Evolutionary conservation across 2,888 invertebrate genomes (phyloP).

Genomic region (Noctua fimbriata): DNA sequence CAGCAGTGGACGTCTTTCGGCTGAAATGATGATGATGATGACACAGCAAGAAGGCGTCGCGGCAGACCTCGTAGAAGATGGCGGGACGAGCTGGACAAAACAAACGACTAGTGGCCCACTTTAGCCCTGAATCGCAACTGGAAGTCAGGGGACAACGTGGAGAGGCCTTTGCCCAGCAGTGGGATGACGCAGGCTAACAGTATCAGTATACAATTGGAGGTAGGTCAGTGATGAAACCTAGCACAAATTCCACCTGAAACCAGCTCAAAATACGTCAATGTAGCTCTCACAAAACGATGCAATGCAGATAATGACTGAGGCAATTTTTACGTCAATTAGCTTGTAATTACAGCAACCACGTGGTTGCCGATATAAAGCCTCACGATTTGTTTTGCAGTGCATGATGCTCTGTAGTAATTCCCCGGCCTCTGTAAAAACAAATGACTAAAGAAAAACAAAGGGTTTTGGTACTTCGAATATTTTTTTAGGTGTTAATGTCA

Average conservation of each 20-base stretch:
- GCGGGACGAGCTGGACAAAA: too few species aligned
- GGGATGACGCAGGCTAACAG: too few species aligned
- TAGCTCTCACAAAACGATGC: neutral
- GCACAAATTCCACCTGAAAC: neutral
- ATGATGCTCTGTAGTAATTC: neutral
- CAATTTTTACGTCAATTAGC: conserved; percentile 1
- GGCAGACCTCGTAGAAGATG: too few species aligned
- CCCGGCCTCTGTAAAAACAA: neutral
- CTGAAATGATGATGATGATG: too few species aligned
- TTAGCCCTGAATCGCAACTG: too few species aligned
- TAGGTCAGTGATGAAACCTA: neutral
- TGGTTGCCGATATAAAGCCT: neutral
- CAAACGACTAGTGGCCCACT: too few species aligned
- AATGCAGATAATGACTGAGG: neutral
- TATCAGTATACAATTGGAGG: too few species aligned
- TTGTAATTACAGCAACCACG: conserved; percentile 3
- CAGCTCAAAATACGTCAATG: neutral
- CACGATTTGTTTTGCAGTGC: neutral
- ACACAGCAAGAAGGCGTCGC: too few species aligned
- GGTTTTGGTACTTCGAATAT: neutral
- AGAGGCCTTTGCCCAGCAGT: too few species aligned
- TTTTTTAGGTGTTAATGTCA: neutral
- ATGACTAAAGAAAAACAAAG: neutral
- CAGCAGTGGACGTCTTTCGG: too few species aligned
- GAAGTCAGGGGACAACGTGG: too few species aligned